Evolutionary conservation across 2,888 invertebrate species (phyloP), one percentile per base, ranked within the genome.

Genomic region (Mantis religiosa): DNA sequence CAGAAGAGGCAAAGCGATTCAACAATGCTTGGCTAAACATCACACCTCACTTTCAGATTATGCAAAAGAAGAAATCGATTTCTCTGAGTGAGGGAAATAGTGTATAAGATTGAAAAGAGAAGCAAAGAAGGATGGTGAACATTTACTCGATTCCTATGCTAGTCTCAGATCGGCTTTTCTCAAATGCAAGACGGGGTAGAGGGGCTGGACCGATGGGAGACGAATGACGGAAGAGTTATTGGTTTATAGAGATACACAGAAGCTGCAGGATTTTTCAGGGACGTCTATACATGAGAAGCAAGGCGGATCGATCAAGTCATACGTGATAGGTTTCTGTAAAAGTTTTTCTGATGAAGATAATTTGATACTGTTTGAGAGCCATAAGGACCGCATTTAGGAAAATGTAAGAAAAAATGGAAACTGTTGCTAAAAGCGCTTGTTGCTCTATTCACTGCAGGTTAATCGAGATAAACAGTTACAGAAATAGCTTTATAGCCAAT

Each of bases 41-140:
- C n/a, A 12, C 85, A 54, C 54, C 85, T n/a, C 41, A 85, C 85
- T 27, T 85, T 47, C n/a, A 85, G 85, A 85, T 85, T 85, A 85
- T 85, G 85, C 85, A 85, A 85, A 85, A 47, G 84, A 85, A 85
- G 84, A 85, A 85, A 41, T 85, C 85, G 85, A 85, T 85, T 85
- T 27, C 54, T 71, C 85, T 85, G 47, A 85, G 54, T 85, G 47
- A 54, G 54, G 54, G 54, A 41, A 85, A 85, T 85, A 47, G 41
- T 41, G 47, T 85, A 85, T 85, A 85, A 85, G 85, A 85, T 85
- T 85, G 85, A 85, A 47, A 85, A 71, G 54, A 71, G 54, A 71
- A 25, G 54, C 54, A 71, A 41, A 85, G 85, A 85, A 12, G 85
- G 85, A 47, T 85, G 85, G 85, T 20, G 54, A 85, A 85, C 85